These are phyloP conservation scores for Proterorhinus semilunaris DNA, from an alignment of 2,113 vertebrate species.

Conservation along the genomic window DNA sequence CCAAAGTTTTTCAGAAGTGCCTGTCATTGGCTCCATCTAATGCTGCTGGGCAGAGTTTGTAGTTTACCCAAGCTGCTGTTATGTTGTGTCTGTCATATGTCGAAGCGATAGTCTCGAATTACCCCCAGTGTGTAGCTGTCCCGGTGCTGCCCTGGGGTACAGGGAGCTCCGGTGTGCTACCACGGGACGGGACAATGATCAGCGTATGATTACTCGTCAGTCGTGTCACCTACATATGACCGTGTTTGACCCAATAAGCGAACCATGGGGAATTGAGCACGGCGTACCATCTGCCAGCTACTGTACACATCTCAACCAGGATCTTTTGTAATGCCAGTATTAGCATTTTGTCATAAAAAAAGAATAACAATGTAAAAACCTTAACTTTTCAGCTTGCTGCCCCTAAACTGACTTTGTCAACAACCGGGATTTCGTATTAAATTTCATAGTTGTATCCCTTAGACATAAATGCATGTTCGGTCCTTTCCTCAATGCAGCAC, in stretches of 20 bases:
- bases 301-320: slow-evolving; percentile 1
- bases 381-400: no score
- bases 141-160: slow-evolving; percentile 50
- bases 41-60: slow-evolving; percentile 6
- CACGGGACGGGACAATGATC: slow-evolving; percentile 58
- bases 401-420: no score
- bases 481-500: no score
- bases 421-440: no score
- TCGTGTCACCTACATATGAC: slow-evolving; percentile 67
- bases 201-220: slow-evolving; percentile 72
- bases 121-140: slow-evolving; percentile 44
- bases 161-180: slow-evolving; percentile 60
- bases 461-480: no score
- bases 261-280: slow-evolving; percentile 19
- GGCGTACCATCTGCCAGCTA: slow-evolving; percentile 52
- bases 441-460: no score
- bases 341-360: no score
- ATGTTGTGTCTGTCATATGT: slow-evolving; percentile 52
- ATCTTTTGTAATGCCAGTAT: not conserved
- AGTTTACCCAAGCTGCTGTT: slow-evolving; percentile 28
- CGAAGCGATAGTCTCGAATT: slow-evolving; percentile 60
- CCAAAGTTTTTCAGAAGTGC: no score
- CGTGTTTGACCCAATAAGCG: slow-evolving; percentile 52
- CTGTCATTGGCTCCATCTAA: no score
- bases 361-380: no score